These are phyloP conservation scores for Pollenia amentaria DNA, from an alignment of 2,888 invertebrate genomes.

Conservation along the genomic window DNA sequence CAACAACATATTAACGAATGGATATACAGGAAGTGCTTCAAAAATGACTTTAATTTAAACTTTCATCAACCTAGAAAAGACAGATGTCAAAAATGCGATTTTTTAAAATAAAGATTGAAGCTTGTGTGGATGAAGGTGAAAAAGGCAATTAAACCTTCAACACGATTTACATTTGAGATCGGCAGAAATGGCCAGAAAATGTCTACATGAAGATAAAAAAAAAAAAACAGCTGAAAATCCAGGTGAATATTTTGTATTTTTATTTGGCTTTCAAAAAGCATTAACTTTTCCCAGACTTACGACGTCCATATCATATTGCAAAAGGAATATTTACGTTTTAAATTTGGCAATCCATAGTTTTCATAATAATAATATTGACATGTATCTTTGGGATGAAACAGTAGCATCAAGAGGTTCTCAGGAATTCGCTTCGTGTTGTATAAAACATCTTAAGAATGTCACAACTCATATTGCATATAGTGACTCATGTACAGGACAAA, in stretches of 20 bases:
- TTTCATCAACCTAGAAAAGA: constrained; percentile 34
- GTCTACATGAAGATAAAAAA: constrained; percentile 22
- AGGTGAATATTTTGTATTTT: constrained; percentile 42
- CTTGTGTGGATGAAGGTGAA: constrained; percentile 11
- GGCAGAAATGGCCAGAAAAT: constrained; percentile 20
- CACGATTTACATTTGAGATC: constrained; percentile 31
- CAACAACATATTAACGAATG: constrained; percentile 32
- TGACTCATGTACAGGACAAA: too few relatives aligned
- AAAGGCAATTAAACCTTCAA: constrained; percentile 22
- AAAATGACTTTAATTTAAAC: constrained; percentile 38
- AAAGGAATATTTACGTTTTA: constrained; percentile 16
- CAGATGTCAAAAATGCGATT: constrained; percentile 29
- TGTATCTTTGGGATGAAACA: too few relatives aligned
- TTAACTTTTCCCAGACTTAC: constrained; percentile 31
- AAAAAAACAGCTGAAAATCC: too few relatives aligned
- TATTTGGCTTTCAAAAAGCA: constrained; percentile 35
- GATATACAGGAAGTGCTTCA: constrained; percentile 27
- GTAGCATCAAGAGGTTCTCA: too few relatives aligned
- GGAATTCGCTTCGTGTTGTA: too few relatives aligned
- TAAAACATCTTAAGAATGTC: too few relatives aligned
- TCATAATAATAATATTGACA: constrained; percentile 32
- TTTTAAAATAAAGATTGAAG: constrained; percentile 24
- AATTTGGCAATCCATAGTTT: too few relatives aligned
- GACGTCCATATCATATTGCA: constrained; percentile 28
- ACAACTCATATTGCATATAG: too few relatives aligned